Evolutionary conservation across 2,888 invertebrate species (phyloP), one percentile per base, ranked within the genome.

Genomic region (Penaeus monodon): DNA sequence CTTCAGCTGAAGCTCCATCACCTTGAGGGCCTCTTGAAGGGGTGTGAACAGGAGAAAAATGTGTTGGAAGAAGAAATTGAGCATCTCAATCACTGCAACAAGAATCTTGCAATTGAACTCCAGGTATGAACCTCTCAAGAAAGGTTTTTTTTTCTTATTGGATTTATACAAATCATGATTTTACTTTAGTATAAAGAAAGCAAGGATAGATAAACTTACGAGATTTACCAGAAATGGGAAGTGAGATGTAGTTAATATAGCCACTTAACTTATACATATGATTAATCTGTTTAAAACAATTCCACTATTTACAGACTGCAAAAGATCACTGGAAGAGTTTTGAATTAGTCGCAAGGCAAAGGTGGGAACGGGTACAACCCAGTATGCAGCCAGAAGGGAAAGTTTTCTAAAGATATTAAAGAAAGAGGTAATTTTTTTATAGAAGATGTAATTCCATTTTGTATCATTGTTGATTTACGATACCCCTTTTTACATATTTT

Each of bases 321-420:
- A 84, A 88, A 63, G 88, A 88, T 49, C 84, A 84, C 57, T 88
- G n/a, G 84, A 79, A 57, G 88, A 88, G 77, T 22, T n/a, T 80
- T 17, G 84, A 86, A 70, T 22, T 64, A 66, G 33, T 22, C 20
- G 33, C 70, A 85, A 76, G 77, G 29, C 10, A 38, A 74, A 57
- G 84, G 66, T 14, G 66, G n/a, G 66, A n/a, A 65, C 49, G 38
- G 74, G 33, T 8, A 65, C 74, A 17, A 22, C 74, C 10, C 74
- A 79, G 10, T 88, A 84, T 74, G 84, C 88, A 57, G 84, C 83
- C 73, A 88, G 73, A 79, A 74, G 80, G 84, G 88, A 88, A 73
- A 68, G n/a, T n/a, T 66, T 38, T 73, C 73, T 29, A 88, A 84
- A 29, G 88, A 88, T 63, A 68, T 84, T 33, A 79, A 77, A 84